These are phyloP conservation scores for Meloidogyne floridensis DNA, from an alignment of 1,140 invertebrate genomes.

Conservation along the genomic window DNA sequence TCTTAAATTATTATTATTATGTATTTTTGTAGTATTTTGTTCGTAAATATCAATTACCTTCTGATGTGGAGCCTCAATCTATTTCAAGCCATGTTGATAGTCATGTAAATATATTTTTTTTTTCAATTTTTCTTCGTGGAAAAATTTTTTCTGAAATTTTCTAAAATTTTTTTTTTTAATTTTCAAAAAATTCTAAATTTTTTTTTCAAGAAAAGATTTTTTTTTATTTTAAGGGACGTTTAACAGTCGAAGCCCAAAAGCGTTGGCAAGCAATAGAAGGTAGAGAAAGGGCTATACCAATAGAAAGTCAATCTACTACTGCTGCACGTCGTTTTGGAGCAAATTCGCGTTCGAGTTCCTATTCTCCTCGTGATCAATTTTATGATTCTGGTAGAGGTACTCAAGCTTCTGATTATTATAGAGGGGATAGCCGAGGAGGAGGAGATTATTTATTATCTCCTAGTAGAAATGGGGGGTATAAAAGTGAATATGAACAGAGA, in stretches of 20 bases:
- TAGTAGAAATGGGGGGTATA: slow-evolving; percentile 23
- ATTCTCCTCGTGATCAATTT: slow-evolving; percentile 56
- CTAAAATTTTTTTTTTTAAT: slow-evolving; percentile 6
- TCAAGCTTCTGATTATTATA: slow-evolving; percentile 15
- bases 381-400: slow-evolving; percentile 41
- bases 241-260: slow-evolving; percentile 61
- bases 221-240: slow-evolving; percentile 53
- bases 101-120: slow-evolving; percentile 33
- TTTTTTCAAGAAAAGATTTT: neutral
- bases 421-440: slow-evolving; percentile 27
- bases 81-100: slow-evolving; percentile 57
- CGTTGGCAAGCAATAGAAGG: slow-evolving; percentile 52
- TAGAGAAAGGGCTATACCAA: slow-evolving; percentile 60
- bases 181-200: neutral
- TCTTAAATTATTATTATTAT: no score
- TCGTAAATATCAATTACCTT: slow-evolving; percentile 62
- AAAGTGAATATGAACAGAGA: slow-evolving; percentile 29
- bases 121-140: no score
- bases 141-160: slow-evolving; percentile 9
- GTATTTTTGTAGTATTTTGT: slow-evolving; percentile 52
- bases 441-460: slow-evolving; percentile 32
- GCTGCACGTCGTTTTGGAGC: slow-evolving; percentile 5
- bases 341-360: slow-evolving; percentile 48
- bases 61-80: slow-evolving; percentile 54
- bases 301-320: slow-evolving; percentile 51